phyloP scores from a whole-genome alignment of 2,797 vertebrate species.

The Silurus aristotelis region DNA sequence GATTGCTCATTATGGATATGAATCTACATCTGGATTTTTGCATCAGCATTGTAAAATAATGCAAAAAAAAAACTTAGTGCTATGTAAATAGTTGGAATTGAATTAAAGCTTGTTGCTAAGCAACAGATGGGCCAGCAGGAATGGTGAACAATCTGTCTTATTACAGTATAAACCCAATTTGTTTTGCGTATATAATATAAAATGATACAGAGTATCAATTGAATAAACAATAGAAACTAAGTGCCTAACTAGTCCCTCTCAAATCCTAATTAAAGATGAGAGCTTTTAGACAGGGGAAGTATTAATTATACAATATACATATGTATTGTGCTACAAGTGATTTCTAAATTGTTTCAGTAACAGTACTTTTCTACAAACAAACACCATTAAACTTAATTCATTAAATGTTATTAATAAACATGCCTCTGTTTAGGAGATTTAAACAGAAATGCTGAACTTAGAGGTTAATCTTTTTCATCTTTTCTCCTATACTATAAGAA shows the following conservation, averaged over 20 bases:
- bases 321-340: no score
- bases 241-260: not conserved
- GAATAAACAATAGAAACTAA: not conserved
- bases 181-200: not conserved
- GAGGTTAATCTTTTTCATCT: not conserved
- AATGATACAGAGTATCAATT: not conserved
- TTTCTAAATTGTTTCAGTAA: not conserved
- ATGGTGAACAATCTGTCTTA: not conserved
- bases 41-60: no score
- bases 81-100: not conserved
- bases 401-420: not conserved
- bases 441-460: not conserved
- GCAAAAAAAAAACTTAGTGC: not conserved
- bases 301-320: no score
- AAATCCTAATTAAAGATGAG: not conserved
- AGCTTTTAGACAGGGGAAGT: not conserved
- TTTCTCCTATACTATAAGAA: not conserved
- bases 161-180: not conserved
- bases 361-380: not conserved
- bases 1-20: not conserved
- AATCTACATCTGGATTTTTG: slow-evolving; percentile 15
- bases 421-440: not conserved
- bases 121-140: not conserved
- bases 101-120: not conserved
- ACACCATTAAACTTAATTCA: not conserved